Evolutionary conservation across 2,797 vertebrate genomes (phyloP).

Genomic region (Dallia pectoralis): DNA sequence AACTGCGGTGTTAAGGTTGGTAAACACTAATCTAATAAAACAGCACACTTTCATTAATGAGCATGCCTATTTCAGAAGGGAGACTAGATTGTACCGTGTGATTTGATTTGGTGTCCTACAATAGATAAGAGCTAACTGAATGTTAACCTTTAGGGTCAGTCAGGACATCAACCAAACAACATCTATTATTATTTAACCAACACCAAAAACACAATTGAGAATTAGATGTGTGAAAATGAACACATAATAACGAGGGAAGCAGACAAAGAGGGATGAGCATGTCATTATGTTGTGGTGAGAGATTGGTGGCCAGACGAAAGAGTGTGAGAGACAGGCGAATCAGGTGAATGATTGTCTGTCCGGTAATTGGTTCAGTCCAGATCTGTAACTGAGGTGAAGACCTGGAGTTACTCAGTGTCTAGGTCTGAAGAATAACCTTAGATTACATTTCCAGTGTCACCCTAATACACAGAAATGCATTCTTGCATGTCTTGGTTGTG

Average conservation of each 20-base stretch:
- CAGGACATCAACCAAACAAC: slow-evolving; percentile 17
- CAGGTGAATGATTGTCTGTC: slow-evolving; percentile 64
- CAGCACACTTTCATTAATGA: slow-evolving; percentile 9
- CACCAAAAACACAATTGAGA: slow-evolving; percentile 47
- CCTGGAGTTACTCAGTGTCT: slow-evolving; percentile 46
- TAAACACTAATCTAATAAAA: slow-evolving; percentile 26
- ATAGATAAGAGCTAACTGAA: slow-evolving; percentile 51
- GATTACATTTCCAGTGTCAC: slow-evolving; percentile 2
- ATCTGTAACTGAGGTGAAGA: slow-evolving; percentile 40
- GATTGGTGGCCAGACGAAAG: slow-evolving; percentile 34
- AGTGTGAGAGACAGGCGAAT: slow-evolving; percentile 31
- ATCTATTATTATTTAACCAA: slow-evolving; percentile 36
- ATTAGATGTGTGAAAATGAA: slow-evolving; percentile 43
- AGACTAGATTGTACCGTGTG: not conserved
- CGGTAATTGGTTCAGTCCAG: slow-evolving; percentile 46
- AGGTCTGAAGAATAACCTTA: slow-evolving; percentile 46
- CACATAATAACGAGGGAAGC: slow-evolving; percentile 28
- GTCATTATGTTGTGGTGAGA: slow-evolving; percentile 32
- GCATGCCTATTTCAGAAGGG: not conserved
- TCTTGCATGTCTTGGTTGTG: too few relatives aligned
- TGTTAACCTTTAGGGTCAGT: slow-evolving; percentile 60
- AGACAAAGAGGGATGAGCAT: slow-evolving; percentile 36
- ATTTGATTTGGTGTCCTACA: not conserved
- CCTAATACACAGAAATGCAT: slow-evolving; percentile 6
- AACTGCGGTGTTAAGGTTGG: slow-evolving; percentile 39